Conservation (phyloP, 2,888 invertebrate genomes). For the Steromphala cineraria region DNA sequence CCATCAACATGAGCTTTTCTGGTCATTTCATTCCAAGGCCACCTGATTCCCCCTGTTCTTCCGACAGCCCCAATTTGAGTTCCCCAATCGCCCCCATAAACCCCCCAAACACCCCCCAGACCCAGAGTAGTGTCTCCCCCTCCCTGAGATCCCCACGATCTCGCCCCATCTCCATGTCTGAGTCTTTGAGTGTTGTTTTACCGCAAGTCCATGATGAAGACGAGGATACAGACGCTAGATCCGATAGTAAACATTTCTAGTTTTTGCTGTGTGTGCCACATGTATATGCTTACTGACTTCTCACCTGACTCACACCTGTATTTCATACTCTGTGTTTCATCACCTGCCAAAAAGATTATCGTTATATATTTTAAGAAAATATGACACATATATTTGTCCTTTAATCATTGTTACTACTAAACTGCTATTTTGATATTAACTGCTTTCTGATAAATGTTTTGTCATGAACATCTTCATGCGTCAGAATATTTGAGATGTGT, state of each 20-base stretch:
- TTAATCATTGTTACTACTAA: too few species aligned
- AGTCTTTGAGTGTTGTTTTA: slow-evolving; percentile 32
- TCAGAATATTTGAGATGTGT: too few species aligned
- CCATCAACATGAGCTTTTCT: not conserved
- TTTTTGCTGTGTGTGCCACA: not conserved
- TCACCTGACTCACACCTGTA: too few species aligned
- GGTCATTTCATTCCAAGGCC: not conserved
- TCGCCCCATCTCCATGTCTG: not conserved
- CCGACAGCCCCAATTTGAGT: not conserved
- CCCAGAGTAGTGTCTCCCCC: not conserved
- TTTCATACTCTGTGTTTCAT: too few species aligned
- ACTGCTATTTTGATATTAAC: too few species aligned
- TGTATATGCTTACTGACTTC: not conserved
- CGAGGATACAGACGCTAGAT: slow-evolving; percentile 22
- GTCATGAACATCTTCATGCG: too few species aligned
- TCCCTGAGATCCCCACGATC: not conserved
- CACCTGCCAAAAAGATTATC: too few species aligned
- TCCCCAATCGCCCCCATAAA: too few species aligned
- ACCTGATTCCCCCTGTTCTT: not conserved
- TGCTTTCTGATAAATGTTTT: too few species aligned
- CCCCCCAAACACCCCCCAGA: not conserved
- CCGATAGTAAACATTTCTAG: not conserved
- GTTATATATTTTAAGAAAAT: too few species aligned
- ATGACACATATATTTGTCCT: too few species aligned
- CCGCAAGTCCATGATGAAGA: slow-evolving; percentile 33